These are phyloP conservation scores for Caiman crocodilus DNA, from an alignment of 2,797 vertebrate genomes.

Conservation along the genomic window DNA sequence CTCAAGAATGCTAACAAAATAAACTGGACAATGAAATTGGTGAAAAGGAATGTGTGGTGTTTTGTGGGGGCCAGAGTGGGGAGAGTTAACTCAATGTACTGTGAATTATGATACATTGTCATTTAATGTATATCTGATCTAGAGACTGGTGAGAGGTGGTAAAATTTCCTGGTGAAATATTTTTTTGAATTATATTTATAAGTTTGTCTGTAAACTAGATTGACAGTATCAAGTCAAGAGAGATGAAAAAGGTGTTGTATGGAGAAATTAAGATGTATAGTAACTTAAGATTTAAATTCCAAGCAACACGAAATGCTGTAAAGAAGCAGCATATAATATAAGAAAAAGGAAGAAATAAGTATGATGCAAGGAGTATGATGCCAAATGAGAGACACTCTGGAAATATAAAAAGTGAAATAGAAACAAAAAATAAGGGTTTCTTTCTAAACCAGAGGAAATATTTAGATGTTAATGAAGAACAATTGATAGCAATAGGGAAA, in stretches of 20 bases:
- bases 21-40: accelerated
- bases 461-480: not conserved
- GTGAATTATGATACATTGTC: not conserved
- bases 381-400: accelerated
- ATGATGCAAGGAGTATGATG: not conserved
- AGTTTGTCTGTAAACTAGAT: not conserved
- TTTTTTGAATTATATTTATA: not conserved
- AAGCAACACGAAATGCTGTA: not conserved
- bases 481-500: accelerated
- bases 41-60: not conserved
- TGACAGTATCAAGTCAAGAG: not conserved
- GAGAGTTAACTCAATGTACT: not conserved
- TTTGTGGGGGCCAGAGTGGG: too few species aligned
- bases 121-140: not conserved
- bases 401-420: slow-evolving; percentile 3
- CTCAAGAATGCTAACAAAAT: not conserved
- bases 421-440: not conserved
- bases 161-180: not conserved
- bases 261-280: not conserved
- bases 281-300: not conserved
- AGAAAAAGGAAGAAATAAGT: not conserved
- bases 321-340: not conserved
- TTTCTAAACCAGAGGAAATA: not conserved
- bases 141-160: not conserved
- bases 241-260: not conserved